Percentiles rank a stretch among this genome's conserved stretches.
phyloP scores from a whole-genome alignment of 2,888 invertebrate species.

The Eledone cirrhosa region DNA sequence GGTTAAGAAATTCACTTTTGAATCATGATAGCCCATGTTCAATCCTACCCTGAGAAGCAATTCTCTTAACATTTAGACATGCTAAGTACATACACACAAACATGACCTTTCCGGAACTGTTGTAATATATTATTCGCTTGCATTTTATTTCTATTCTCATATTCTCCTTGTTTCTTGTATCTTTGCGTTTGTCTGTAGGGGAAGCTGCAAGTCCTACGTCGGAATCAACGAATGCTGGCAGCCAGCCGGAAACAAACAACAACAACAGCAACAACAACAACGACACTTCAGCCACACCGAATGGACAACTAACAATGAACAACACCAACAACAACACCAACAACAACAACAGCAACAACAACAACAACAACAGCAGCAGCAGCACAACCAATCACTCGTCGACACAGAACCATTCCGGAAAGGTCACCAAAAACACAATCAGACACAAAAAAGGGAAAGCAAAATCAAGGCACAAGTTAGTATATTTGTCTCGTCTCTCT shows the following conservation, averaged over 20 bases:
- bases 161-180: conserved; percentile 15
- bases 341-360: background rate
- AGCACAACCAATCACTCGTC: conserved; percentile 45
- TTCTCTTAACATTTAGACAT: too few relatives aligned
- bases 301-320: conserved; percentile 50
- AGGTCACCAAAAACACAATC: conserved; percentile 49
- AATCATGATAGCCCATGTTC: too few relatives aligned
- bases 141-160: background rate
- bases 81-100: too few relatives aligned
- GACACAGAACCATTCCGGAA: conserved; percentile 50
- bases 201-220: conserved; percentile 27
- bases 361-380: conserved; percentile 34
- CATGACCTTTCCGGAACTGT: too few relatives aligned
- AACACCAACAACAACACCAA: conserved; percentile 33
- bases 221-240: conserved; percentile 11
- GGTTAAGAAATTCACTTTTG: too few relatives aligned
- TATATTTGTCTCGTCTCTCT: background rate
- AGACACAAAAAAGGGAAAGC: conserved; percentile 55
- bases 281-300: conserved; percentile 32
- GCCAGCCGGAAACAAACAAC: conserved; percentile 18
- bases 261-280: conserved; percentile 35
- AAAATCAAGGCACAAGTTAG: conserved; percentile 51
- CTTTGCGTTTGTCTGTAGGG: background rate
- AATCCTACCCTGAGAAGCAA: too few relatives aligned
- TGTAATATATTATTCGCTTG: too few relatives aligned